Evolutionary conservation across 2,113 vertebrate genomes (phyloP).

Genomic region (Seriola aureovittata): DNA sequence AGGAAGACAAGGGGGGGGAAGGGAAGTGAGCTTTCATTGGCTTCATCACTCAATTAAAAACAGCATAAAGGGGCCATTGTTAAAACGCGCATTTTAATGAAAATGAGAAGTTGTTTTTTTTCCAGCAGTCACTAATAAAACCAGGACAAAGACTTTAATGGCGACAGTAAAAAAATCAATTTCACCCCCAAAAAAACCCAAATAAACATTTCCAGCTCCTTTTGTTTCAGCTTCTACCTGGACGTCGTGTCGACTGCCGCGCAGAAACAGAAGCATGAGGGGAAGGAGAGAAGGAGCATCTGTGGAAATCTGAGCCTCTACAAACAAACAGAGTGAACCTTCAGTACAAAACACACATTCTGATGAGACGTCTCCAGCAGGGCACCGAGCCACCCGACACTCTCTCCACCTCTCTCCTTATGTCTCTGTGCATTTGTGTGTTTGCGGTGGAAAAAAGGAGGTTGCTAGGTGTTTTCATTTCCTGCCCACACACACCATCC

Average conservation of each 20-base stretch:
- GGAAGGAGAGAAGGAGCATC: neutral
- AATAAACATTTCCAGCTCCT: neutral
- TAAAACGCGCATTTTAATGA: neutral
- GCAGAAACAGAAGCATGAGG: neutral
- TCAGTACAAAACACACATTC: slow-evolving; percentile 56
- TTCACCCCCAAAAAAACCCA: neutral
- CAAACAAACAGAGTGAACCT: slow-evolving; percentile 53
- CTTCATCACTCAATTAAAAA: neutral
- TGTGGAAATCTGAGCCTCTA: slow-evolving; percentile 47
- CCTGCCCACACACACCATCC: slow-evolving; percentile 3
- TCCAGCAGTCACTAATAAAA: neutral
- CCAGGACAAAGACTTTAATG: neutral
- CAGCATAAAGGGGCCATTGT: neutral
- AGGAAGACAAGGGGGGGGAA: neutral
- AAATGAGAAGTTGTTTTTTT: neutral
- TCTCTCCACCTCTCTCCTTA: slow-evolving; percentile 21
- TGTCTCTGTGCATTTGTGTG: slow-evolving; percentile 23
- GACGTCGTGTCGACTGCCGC: neutral
- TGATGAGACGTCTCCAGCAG: slow-evolving; percentile 51
- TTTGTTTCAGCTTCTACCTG: neutral
- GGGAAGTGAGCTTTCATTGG: neutral
- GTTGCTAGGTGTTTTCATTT: slow-evolving; percentile 46
- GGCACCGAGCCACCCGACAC: slow-evolving; percentile 58
- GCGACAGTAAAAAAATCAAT: neutral
- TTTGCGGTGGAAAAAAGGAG: slow-evolving; percentile 21